phyloP scores from a whole-genome alignment of 2,797 vertebrate species.

The Chrosomus eos region DNA sequence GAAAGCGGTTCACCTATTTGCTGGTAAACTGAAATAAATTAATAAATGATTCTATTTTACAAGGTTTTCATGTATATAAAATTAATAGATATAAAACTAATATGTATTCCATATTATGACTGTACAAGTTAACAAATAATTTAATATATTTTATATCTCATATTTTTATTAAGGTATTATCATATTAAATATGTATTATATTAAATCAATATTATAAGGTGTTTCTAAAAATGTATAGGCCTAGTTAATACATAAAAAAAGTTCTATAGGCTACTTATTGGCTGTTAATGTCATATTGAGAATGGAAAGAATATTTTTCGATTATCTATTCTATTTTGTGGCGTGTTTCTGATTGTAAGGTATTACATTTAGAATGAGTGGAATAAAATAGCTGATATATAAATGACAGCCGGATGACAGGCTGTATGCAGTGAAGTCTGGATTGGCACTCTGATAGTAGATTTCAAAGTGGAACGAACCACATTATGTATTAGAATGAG shows the following conservation, averaged over 20 bases:
- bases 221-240: neutral
- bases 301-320: neutral
- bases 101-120: neutral
- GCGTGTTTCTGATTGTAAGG: neutral
- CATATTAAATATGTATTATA: neutral
- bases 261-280: neutral
- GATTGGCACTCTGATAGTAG: neutral
- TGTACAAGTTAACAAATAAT: neutral
- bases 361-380: neutral
- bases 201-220: neutral
- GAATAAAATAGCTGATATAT: neutral
- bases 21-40: neutral
- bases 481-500: neutral
- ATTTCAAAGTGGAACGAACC: constrained; percentile 13
- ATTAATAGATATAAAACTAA: neutral
- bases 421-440: neutral
- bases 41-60: neutral
- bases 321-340: neutral
- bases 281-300: neutral
- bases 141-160: neutral
- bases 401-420: neutral
- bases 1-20: neutral
- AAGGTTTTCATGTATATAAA: neutral
- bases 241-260: neutral
- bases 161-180: neutral